Percentiles rank a stretch among this genome's conserved stretches.
phyloP scores from a whole-genome alignment of 2,888 invertebrate species.

The Clunio marinus region DNA sequence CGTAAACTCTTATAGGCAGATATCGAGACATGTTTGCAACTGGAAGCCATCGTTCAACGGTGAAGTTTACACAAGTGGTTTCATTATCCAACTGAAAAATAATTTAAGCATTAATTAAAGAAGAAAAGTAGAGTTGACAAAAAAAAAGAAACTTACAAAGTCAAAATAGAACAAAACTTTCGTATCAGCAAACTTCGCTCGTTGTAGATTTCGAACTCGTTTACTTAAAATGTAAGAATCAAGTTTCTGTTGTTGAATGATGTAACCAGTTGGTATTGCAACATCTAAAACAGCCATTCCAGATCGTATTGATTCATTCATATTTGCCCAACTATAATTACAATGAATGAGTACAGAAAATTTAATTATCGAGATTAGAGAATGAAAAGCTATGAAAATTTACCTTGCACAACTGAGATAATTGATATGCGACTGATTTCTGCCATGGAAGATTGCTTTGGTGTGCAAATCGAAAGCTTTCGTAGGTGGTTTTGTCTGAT shows the following conservation, averaged over 20 bases:
- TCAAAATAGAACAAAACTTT: conserved; percentile 92
- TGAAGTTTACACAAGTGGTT: conserved; percentile 86
- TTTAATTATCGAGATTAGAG: conserved; percentile 2
- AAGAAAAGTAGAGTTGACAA: too few species aligned
- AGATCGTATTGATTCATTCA: conserved; percentile 73
- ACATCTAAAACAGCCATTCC: conserved; percentile 86
- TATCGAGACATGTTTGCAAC: conserved; percentile 95
- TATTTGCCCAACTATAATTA: conserved; percentile 67
- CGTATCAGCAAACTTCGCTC: conserved; percentile 74
- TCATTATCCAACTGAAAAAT: conserved; percentile 68
- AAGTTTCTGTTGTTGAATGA: conserved; percentile 83
- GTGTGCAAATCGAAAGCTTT: conserved; percentile 74
- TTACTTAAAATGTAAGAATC: conserved; percentile 79
- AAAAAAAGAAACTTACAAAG: conserved; percentile 67
- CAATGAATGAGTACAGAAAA: not conserved
- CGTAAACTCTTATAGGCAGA: conserved; percentile 84
- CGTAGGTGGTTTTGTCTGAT: conserved; percentile 79
- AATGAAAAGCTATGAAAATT: conserved; percentile 40
- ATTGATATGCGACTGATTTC: conserved; percentile 90
- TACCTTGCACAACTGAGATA: conserved; percentile 84
- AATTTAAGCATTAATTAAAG: too few species aligned
- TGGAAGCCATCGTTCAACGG: conserved; percentile 91
- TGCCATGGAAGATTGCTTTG: conserved; percentile 72
- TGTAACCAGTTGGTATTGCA: conserved; percentile 84
- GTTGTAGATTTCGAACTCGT: conserved; percentile 72